Evolutionary conservation across 2,113 vertebrate genomes (phyloP), one percentile per base, ranked within the genome.

Genomic region (Bombycilla garrulus): DNA sequence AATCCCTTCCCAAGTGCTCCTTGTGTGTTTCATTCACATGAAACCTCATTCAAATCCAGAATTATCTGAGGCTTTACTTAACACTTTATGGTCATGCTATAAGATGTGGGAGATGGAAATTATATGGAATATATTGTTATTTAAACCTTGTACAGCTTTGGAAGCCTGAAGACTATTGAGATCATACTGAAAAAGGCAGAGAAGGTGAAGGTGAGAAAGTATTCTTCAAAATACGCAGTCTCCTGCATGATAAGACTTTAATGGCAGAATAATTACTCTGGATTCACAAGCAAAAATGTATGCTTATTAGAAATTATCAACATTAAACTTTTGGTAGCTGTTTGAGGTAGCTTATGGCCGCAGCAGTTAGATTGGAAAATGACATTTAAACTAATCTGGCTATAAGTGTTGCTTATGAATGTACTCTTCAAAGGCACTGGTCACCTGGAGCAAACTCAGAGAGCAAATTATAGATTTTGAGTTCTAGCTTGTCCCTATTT

Each of bases 11-110:
- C 77, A 92, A 73, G 31, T 33, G 25, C 60, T 82, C 29, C 31
- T 66, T 91, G 36, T 74, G 45, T 92, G 47, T 85, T 96, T 91
- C 80, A 94, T 70, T 95, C 12, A 2, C 60, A 77, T 50, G 65
- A 95, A 95, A 97, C 53, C 47, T 81, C 87, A 94, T 93, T 93
- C 28, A 85, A 57, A 61, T 94, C 74, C 88, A 95, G 85, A 90
- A 81, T 42, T 85, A 81, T 72, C 61, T 8, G 8, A 94, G 62
- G 29, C 45, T 96, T 82, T 60, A 65, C 53, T 95, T 95, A 85
- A 93, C 57, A 74, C 57, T 95, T 88, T 90, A 83, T 58, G 53
- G 28, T 84, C 47, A 35, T 54, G 26, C 12, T 79, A 12, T 53
- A 73, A 83, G 76, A 95, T 36, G 69, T 72, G 56, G 67, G 54